Evolutionary conservation across 2,888 invertebrate species (phyloP), one percentile per base, ranked within the genome.

Genomic region (Liopterus haemorrhoidalis): DNA sequence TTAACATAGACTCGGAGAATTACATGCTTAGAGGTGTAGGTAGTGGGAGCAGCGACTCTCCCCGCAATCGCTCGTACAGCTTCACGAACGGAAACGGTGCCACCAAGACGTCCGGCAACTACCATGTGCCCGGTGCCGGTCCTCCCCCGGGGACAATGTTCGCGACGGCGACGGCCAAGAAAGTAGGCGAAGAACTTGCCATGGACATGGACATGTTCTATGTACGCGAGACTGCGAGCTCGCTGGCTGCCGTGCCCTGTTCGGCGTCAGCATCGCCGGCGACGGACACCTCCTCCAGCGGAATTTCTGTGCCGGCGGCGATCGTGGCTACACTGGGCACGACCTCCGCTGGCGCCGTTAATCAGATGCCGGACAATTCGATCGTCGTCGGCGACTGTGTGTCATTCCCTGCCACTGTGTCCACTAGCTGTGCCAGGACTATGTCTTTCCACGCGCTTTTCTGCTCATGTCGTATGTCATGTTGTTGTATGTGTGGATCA

Each of bases 401-500:
- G n/a, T 30, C 20, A 6, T n/a, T 21, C 16, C 4, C 11, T 11
- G 25, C 16, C n/a, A 35, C 30, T 12, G 28, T 33, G 6, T 32
- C 51, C 46, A 57, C 56, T 49, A 54, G 58, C 53, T 71, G 70
- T 62, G 70, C 70, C 57, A 64, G 69, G 54, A 63, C 69, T 51
- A 58, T 68, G 53, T 70, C 71, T 52, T 70, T 69, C 58, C 72
- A 72, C 57, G 59, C 63, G 41, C 59, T 69, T 38, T 59, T 71
- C 53, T 71, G 71, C 60, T 64, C 67, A 50, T 71, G 71, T 62
- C 64, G 65, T 51, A 57, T 65, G 55, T 65, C 69, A 48, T 77
- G 76, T 69, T 77, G 77, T 67, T 77, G 77, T 68, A 74, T 73
- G 70, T 78, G 78, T 66, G 74, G 72, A 63, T 71, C 73, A 65